Conservation (phyloP, 2,888 invertebrate species). For the Lottia gigantea region DNA sequence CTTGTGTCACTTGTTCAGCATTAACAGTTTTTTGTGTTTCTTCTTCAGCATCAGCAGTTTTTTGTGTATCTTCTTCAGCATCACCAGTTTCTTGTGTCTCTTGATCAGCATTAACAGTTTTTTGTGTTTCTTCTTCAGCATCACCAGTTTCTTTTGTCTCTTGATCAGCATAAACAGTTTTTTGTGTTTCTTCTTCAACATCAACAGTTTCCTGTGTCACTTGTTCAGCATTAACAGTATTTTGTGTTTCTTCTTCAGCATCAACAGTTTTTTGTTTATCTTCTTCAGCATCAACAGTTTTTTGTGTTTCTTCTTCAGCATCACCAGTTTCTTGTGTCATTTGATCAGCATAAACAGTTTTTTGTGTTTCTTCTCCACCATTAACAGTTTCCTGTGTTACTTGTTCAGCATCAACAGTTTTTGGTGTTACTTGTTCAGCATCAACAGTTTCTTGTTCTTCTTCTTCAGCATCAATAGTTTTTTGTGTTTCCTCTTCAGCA, state of each 20-base stretch:
- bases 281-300: neutral
- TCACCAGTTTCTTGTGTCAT: neutral
- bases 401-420: neutral
- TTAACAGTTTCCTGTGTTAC: conserved; percentile 4
- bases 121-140: neutral
- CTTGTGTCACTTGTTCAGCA: too few species aligned
- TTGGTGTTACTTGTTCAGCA: neutral
- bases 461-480: neutral
- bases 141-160: neutral
- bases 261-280: neutral
- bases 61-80: too few species aligned
- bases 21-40: too few species aligned
- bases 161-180: neutral
- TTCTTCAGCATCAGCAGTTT: neutral
- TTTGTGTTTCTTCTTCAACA: neutral
- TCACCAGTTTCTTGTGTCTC: too few species aligned
- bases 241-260: too few species aligned
- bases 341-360: neutral
- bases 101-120: too few species aligned
- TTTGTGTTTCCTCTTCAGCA: neutral
- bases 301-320: conserved; percentile 13
- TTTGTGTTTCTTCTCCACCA: neutral
- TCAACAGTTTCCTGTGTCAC: neutral
- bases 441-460: conserved; percentile 4
- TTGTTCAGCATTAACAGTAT: too few species aligned